Evolutionary conservation across 2,797 vertebrate species (phyloP).

Genomic region (Acanthurus tractus): DNA sequence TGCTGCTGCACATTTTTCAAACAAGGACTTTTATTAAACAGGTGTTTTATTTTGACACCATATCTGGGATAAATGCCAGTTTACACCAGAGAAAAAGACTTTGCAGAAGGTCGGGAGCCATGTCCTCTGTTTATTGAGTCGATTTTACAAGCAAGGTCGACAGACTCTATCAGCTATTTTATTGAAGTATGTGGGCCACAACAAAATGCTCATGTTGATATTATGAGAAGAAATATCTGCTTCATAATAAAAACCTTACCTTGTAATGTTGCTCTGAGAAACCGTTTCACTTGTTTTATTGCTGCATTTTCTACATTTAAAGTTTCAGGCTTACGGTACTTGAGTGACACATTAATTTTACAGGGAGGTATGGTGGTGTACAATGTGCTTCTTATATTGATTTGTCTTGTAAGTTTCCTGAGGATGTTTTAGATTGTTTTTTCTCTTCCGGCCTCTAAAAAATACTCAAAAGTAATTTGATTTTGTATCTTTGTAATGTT

Average conservation of each 20-base stretch:
- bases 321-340: neutral
- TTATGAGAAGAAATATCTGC: neutral
- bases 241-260: neutral
- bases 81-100: slow-evolving; percentile 18
- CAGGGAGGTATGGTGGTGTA: neutral
- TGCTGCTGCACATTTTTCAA: slow-evolving; percentile 2
- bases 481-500: no score
- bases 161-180: neutral
- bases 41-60: slow-evolving; percentile 28
- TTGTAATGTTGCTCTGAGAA: neutral
- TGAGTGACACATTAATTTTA: neutral
- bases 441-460: no score
- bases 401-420: neutral
- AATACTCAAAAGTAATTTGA: no score
- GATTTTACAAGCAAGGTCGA: slow-evolving; percentile 37
- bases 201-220: neutral
- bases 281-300: neutral
- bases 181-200: neutral
- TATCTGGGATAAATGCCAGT: slow-evolving; percentile 36
- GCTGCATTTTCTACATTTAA: slow-evolving; percentile 9
- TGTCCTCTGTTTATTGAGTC: slow-evolving; percentile 8
- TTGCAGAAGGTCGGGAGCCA: slow-evolving; percentile 6
- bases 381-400: neutral
- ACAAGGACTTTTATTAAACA: slow-evolving; percentile 29
- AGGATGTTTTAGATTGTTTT: no score